phyloP scores from a whole-genome alignment of 2,797 vertebrate species.

The Bufotes viridis region DNA sequence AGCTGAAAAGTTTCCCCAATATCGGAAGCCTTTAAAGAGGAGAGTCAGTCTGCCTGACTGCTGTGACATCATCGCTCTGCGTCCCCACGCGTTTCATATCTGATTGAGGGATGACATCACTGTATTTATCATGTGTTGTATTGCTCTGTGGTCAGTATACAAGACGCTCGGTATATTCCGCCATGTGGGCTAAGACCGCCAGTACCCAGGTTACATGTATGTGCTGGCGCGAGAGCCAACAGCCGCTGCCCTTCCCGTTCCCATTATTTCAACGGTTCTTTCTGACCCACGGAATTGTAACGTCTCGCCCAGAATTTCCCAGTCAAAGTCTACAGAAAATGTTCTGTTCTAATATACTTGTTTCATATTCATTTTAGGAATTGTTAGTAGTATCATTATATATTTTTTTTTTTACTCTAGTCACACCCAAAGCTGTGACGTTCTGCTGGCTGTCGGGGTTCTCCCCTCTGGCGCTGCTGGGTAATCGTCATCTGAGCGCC shows the following conservation, averaged over 20 bases:
- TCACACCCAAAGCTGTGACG: background rate
- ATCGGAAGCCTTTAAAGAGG: constrained; percentile 90
- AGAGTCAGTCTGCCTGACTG: background rate
- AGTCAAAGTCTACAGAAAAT: background rate
- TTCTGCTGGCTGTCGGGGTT: background rate
- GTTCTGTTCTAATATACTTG: background rate
- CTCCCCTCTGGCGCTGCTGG: too few species aligned
- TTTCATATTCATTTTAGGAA: background rate
- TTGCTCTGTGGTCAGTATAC: background rate
- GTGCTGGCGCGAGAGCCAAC: background rate
- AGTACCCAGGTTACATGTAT: background rate
- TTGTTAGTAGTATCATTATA: background rate
- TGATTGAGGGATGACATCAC: background rate
- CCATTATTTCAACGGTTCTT: too few species aligned
- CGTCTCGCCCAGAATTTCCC: background rate
- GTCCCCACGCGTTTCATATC: background rate
- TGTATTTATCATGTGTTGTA: background rate
- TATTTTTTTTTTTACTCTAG: background rate
- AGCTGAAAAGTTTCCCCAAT: constrained; percentile 98
- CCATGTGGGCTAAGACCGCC: background rate
- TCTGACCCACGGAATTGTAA: too few species aligned
- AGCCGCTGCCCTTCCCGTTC: background rate
- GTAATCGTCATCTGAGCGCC: background rate
- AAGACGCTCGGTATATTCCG: background rate
- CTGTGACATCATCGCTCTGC: constrained; percentile 6